phyloP scores from a whole-genome alignment of 2,113 vertebrate genomes.

The Hippoglossus stenolepis region DNA sequence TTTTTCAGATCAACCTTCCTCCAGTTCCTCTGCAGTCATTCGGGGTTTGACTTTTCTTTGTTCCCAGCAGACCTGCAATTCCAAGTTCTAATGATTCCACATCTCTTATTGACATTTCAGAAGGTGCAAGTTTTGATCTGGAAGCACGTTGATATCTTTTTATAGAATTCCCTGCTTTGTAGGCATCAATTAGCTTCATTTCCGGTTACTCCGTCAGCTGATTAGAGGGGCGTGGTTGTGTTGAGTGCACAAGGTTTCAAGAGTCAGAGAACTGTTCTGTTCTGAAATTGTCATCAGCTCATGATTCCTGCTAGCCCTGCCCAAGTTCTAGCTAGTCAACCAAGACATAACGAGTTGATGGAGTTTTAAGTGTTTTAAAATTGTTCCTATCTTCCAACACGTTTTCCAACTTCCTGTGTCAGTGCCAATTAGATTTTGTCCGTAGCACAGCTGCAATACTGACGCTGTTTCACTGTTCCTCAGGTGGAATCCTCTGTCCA shows the following conservation, averaged over 20 bases:
- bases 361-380: not conserved
- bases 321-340: not conserved
- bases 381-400: not conserved
- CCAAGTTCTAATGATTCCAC: too few species aligned
- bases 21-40: not conserved
- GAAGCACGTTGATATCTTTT: not conserved
- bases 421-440: not conserved
- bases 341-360: too few species aligned
- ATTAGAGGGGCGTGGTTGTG: not conserved
- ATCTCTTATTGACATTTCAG: too few species aligned
- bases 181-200: not conserved
- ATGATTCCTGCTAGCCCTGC: not conserved
- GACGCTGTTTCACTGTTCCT: not conserved
- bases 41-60: too few species aligned
- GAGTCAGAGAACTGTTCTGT: not conserved
- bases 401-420: not conserved
- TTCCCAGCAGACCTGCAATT: too few species aligned
- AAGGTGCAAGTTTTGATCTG: not conserved
- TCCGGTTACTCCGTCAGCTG: not conserved
- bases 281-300: not conserved
- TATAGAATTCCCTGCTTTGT: not conserved
- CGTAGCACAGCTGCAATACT: not conserved
- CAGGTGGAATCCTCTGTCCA: slow-evolving; percentile 91
- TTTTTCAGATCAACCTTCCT: not conserved
- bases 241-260: not conserved